Base-by-base conservation (phyloP, 2,113 vertebrate species). In the Martes martes region DNA sequence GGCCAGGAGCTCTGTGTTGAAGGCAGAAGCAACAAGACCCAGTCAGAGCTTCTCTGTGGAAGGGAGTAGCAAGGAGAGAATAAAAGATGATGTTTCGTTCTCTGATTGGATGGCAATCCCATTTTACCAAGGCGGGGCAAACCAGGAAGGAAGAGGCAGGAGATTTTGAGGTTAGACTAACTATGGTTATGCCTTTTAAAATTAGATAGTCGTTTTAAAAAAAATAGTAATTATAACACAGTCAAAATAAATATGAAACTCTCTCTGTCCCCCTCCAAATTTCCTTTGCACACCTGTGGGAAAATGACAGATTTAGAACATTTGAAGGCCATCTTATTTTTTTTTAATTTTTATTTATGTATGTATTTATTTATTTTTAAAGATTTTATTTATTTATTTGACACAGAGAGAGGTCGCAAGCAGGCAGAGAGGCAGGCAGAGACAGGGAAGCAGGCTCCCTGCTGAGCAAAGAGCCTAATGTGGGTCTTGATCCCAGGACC, bases 151-250 rank as follows among this genome's bases (percentile, higher is more conserved):
- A 79, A 59, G 23, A 26, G 36, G 80, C 1, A 26, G 18, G 23
- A 83, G 55, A 47, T 67, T 80, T 74, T 78, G 52, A 91, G 11
- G 24, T 79, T 24, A 82, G 18, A 74, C 15, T 63, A 85, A 95
- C 21, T 11, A 50, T 42, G 28, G 11, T 19, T 47, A 21, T 61
- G 19, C 24, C 80, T 67, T 57, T 69, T 23, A 89, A 55, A 67
- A 31, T 39, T 73, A 45, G 33, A 55, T 33, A 33, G n/a, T 13
- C 11, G 13, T 89, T 93, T 23, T 36, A 23, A 10, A 90, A 16
- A 76, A 81, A n/a, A 21, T 10, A 57, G 8, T 71, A 89, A 42
- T 4, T 31, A 24, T 61, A 10, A 24, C 31, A 31, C 36, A 63
- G 10, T 33, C 23, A 39, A 81, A 82, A 45, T 69, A 18, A 42